Conservation (phyloP, 2,888 invertebrate species). For the Sarcophaga variegata region DNA sequence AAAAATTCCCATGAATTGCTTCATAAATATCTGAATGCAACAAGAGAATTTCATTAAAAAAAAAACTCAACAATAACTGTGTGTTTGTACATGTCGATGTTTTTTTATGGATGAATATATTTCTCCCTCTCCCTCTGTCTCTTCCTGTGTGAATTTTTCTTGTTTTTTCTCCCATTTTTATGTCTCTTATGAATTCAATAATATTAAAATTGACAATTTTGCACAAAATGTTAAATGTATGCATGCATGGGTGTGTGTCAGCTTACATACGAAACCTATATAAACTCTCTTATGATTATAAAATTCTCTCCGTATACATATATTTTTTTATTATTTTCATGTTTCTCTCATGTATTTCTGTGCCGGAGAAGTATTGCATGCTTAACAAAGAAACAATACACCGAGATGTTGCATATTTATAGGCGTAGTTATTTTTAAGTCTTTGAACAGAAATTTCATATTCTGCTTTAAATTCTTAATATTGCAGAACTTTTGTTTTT, state of each 20-base stretch:
- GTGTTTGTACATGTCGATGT: neutral
- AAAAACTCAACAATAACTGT: conserved; percentile 11
- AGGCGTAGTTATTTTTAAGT: neutral
- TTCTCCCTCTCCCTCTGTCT: neutral
- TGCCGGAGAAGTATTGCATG: too few species aligned
- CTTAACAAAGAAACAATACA: neutral
- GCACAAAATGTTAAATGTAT: conserved; percentile 43
- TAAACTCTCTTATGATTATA: neutral
- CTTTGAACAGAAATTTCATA: neutral
- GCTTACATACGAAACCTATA: neutral
- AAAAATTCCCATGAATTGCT: conserved; percentile 34
- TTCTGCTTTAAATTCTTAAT: neutral
- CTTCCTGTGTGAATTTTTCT: neutral
- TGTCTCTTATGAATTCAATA: conserved; percentile 66
- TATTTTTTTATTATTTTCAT: too few species aligned
- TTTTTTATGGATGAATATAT: neutral
- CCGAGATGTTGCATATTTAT: conserved; percentile 38
- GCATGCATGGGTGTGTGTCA: neutral
- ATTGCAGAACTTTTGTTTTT: neutral
- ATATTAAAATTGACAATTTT: conserved; percentile 69
- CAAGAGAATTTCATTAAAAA: conserved; percentile 66
- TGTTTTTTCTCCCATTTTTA: conserved; percentile 21
- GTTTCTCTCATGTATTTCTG: too few species aligned
- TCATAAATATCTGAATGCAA: conserved; percentile 62
- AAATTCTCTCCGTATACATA: too few species aligned